Base-by-base conservation (phyloP, 2,888 invertebrate species). In the Caenorhabditis sp. region DNA sequence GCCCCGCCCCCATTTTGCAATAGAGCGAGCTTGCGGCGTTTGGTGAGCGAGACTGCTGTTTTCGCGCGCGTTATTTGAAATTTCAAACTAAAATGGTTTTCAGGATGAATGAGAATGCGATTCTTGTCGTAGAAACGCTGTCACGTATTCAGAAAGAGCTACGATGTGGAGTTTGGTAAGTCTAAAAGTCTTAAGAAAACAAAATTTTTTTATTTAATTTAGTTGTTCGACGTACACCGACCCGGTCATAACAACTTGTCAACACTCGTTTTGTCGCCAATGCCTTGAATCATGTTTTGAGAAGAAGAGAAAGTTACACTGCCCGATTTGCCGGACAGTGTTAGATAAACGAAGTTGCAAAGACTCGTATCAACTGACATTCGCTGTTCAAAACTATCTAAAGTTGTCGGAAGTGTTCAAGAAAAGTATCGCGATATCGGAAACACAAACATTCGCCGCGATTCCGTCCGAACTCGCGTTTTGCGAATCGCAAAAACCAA, bases 141-240 rank as follows among this genome's bases (percentile, higher is more conserved):
- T 61, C 59, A 21, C 59, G 69, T 25, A 57, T 79, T n/a, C 78
- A 81, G 49, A 66, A 67, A 53, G 77, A 77, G 26, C 12, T 81
- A 17, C 71, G 62, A 68, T 81, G 81, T 49, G 72, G 77, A 56
- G 78, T 81, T 59, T 81, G 81, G 81, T 81, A 38, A 54, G 65
- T 64, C 59, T 21, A 25, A 21, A 53, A n/a, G 25, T 63, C 38
- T 53, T 14, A n/a, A 25, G 21, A 36, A 27, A 58, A 53, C 21
- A 1, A 50, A 17, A 56, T 38, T 68, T 73, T n/a, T n/a, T n/a
- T n/a, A n/a, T n/a, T n/a, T n/a, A n/a, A n/a, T n/a, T 58, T 70
- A 78, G 81, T 56, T 78, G 74, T 52, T 82, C 82, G n/a, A 82
- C 82, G 20, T 65, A 70, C 59, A 70, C 67, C 31, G 66, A 76